A percentile compares a stretch with the other conserved stretches of the same genome.
Evolutionary conservation across 2,888 invertebrate species (phyloP).

Genomic region (Tetragonula carbonaria): DNA sequence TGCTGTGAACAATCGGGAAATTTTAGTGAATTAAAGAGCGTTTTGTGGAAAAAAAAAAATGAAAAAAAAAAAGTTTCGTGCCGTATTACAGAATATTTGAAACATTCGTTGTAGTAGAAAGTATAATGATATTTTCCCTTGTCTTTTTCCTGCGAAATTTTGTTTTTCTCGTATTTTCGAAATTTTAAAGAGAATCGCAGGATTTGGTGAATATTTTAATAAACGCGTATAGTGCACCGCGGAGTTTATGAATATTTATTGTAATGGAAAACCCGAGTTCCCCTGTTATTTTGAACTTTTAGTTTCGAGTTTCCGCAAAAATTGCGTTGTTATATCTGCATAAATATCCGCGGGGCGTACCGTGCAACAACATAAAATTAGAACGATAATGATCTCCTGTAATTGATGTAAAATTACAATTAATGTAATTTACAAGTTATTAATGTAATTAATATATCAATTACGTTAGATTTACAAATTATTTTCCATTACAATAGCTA

Average conservation of each 20-base stretch:
- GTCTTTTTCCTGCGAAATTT: neutral
- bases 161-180: neutral
- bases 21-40: no score
- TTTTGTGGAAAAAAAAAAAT: neutral
- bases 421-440: no score
- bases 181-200: neutral
- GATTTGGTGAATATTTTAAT: neutral
- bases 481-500: no score
- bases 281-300: neutral
- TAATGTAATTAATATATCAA: no score
- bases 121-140: neutral
- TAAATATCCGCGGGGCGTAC: no score
- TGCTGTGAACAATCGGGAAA: no score
- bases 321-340: no score
- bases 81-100: neutral
- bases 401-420: no score
- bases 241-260: neutral
- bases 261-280: neutral
- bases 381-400: no score
- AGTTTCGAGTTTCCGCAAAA: neutral
- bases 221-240: neutral
- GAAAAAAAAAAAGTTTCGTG: rapidly evolving
- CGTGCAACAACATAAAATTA: no score
- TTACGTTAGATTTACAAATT: no score
- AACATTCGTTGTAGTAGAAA: neutral